Percentiles rank a stretch among this genome's conserved stretches.
Evolutionary conservation across 2,113 vertebrate genomes (phyloP).

Genomic region (Sminthopsis crassicaudata): DNA sequence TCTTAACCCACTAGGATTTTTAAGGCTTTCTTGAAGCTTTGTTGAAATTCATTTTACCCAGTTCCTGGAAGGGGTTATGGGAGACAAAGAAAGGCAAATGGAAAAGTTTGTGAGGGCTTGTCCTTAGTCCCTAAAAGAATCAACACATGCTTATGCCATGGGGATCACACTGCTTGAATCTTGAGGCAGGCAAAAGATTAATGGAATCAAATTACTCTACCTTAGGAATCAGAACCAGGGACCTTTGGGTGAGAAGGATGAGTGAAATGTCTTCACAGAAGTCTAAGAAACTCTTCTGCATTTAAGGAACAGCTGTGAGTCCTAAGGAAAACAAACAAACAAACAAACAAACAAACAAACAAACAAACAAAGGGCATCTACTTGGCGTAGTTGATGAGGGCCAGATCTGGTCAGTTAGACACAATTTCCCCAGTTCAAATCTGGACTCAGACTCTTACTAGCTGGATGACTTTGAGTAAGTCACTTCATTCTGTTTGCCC

Average conservation of each 20-base stretch:
- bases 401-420: neutral
- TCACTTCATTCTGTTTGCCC: neutral
- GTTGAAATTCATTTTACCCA: neutral
- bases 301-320: neutral
- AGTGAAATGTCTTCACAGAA: neutral
- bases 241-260: neutral
- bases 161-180: neutral
- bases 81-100: neutral
- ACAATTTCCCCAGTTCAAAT: neutral
- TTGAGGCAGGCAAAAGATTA: neutral
- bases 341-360: too few species aligned
- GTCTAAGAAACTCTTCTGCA: neutral
- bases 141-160: neutral
- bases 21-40: neutral
- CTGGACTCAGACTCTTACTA: neutral
- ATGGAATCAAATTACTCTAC: neutral
- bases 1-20: neutral
- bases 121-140: neutral
- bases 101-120: neutral
- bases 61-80: neutral
- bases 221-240: neutral
- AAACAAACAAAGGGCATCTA: neutral
- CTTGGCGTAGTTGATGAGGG: neutral
- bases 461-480: neutral
- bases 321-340: neutral